A percentile compares a stretch with the other conserved stretches of the same genome.
Conservation (phyloP, 1,140 invertebrate genomes). For the Neelides sp. region DNA sequence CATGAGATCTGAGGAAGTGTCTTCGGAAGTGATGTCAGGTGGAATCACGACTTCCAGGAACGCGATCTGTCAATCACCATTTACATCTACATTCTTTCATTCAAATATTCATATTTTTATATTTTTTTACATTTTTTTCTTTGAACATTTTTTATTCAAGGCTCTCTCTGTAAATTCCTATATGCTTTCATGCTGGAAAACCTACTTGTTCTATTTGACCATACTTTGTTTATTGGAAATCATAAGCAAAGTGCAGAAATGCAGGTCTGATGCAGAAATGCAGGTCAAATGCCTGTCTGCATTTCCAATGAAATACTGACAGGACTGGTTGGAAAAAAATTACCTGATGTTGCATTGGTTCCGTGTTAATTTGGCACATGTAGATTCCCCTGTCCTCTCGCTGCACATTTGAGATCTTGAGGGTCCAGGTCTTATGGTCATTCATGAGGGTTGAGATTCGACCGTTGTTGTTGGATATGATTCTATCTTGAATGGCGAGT, state of each 20-base stretch:
- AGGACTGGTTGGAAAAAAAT: no score
- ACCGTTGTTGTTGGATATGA: conserved; percentile 72
- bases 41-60: conserved; percentile 77
- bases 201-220: no score
- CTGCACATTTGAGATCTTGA: conserved; percentile 66
- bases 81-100: neutral
- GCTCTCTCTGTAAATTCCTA: neutral
- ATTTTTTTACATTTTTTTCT: conserved; percentile 4
- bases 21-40: conserved; percentile 75
- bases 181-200: conserved; percentile 2
- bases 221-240: no score
- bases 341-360: conserved; percentile 86
- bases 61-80: conserved; percentile 49
- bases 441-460: conserved; percentile 65
- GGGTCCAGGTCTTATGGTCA: conserved; percentile 60
- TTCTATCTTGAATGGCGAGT: conserved; percentile 78
- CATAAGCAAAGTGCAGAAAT: no score
- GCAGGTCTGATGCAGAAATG: no score
- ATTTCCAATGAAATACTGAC: no score
- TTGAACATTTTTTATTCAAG: no score
- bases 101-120: neutral
- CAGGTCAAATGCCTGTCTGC: no score
- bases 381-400: conserved; percentile 59
- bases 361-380: conserved; percentile 88
- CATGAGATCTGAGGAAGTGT: conserved; percentile 52